These are phyloP conservation scores for Salpingus planirostris DNA, from an alignment of 2,888 invertebrate species.

Conservation along the genomic window DNA sequence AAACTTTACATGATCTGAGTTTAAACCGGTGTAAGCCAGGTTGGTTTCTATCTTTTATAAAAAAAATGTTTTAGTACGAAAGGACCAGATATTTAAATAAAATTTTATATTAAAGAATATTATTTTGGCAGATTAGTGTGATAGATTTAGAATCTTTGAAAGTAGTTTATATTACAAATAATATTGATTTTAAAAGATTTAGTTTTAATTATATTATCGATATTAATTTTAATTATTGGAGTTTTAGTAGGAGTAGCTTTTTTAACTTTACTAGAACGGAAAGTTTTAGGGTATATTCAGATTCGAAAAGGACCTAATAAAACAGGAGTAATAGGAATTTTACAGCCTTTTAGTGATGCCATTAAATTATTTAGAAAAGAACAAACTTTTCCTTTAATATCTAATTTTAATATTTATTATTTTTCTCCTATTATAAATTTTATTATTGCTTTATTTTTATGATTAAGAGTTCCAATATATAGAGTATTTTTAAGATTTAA, in stretches of 20 bases:
- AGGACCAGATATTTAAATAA: conserved; percentile 58
- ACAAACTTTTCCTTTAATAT: conserved; percentile 47
- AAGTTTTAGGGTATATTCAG: conserved; percentile 62
- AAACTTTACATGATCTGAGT: conserved; percentile 83
- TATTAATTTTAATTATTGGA: conserved; percentile 43
- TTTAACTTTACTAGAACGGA: conserved; percentile 65
- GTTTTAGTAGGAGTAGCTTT: conserved; percentile 59
- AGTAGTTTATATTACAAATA: conserved; percentile 49
- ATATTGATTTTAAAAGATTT: conserved; percentile 46
- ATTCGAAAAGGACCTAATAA: conserved; percentile 68
- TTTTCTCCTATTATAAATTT: conserved; percentile 50
- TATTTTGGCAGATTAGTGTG: conserved; percentile 62
- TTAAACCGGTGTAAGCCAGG: conserved; percentile 79
- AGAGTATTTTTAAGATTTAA: conserved; percentile 48
- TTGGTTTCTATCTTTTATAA: conserved; percentile 72
- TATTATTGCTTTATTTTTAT: conserved; percentile 51
- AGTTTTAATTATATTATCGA: conserved; percentile 23
- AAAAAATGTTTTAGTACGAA: conserved; percentile 65
- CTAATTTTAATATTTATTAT: conserved; percentile 55
- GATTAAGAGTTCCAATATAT: conserved; percentile 50
- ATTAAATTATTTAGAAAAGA: conserved; percentile 65
- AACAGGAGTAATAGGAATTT: conserved; percentile 51
- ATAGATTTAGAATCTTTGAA: conserved; percentile 63
- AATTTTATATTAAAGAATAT: conserved; percentile 40
- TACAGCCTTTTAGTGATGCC: conserved; percentile 65